Percentiles rank a stretch among this genome's conserved stretches.
Evolutionary conservation across 2,797 vertebrate genomes (phyloP).

Genomic region (Melopsittacus undulatus): DNA sequence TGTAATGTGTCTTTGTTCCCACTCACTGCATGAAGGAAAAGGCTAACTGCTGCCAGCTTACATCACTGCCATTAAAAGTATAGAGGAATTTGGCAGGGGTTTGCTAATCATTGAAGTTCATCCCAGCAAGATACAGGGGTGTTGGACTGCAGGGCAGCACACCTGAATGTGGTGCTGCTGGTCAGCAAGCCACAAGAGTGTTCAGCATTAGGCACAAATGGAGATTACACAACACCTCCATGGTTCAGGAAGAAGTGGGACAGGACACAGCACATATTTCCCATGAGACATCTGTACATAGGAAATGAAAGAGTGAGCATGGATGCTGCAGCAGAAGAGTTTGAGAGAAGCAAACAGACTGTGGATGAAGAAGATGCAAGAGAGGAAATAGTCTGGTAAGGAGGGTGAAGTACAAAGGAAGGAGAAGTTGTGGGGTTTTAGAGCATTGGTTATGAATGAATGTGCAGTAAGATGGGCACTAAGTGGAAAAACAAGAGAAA

Average conservation of each 20-base stretch:
- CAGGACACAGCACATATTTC: accelerated
- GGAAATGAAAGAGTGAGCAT: background rate
- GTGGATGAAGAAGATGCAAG: background rate
- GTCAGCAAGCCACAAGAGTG: background rate
- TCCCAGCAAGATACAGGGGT: background rate
- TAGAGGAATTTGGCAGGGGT: background rate
- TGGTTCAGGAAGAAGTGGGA: accelerated
- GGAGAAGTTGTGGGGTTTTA: background rate
- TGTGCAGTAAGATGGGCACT: background rate
- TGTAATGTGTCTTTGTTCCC: background rate
- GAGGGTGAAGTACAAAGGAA: background rate
- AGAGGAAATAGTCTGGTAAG: background rate
- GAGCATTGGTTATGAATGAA: background rate
- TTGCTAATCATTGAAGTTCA: background rate
- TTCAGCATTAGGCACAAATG: background rate
- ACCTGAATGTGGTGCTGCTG: background rate
- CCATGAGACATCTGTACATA: accelerated
- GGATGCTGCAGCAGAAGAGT: background rate
- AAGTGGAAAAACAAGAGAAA: background rate
- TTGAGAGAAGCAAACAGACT: background rate
- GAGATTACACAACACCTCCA: accelerated
- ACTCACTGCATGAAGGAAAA: background rate
- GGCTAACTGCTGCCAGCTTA: background rate
- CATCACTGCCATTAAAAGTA: background rate
- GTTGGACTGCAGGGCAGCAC: background rate